Evolutionary conservation across 2,113 vertebrate species (phyloP).

Genomic region (Thymallus thymallus): DNA sequence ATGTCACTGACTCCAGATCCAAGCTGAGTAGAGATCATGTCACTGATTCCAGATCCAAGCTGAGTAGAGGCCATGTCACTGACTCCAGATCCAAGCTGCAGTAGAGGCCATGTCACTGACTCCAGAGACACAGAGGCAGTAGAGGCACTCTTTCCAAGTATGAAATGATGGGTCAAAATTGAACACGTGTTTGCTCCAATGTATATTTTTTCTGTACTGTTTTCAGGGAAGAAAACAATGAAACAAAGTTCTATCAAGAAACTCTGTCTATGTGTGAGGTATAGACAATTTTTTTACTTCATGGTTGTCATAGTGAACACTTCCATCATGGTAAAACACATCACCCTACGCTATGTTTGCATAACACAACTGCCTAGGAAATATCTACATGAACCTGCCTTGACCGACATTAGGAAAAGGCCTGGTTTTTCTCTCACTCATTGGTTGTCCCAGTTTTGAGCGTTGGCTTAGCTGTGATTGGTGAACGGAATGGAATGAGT

Average conservation of each 20-base stretch:
- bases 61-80: conserved; percentile 35
- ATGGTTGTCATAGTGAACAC: neutral
- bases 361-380: neutral
- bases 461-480: neutral
- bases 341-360: neutral
- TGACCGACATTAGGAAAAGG: neutral
- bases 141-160: conserved; percentile 9
- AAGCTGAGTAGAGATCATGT: conserved; percentile 35
- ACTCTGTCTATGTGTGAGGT: no score
- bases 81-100: conserved; percentile 48
- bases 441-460: neutral
- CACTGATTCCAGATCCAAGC: conserved; percentile 40
- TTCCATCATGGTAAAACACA: conserved; percentile 3
- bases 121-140: conserved; percentile 6
- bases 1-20: no score
- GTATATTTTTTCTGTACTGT: no score
- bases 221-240: neutral
- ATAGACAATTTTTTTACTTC: neutral
- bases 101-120: conserved; percentile 30
- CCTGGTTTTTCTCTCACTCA: neutral
- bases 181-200: neutral
- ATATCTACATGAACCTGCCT: neutral
- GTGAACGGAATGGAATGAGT: conserved; percentile 1
- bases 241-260: neutral
- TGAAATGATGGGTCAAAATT: neutral